A percentile compares a stretch with the other conserved stretches of the same genome.
These are phyloP conservation scores for Aporophyla nigra DNA, from an alignment of 2,888 invertebrate genomes.

Conservation along the genomic window DNA sequence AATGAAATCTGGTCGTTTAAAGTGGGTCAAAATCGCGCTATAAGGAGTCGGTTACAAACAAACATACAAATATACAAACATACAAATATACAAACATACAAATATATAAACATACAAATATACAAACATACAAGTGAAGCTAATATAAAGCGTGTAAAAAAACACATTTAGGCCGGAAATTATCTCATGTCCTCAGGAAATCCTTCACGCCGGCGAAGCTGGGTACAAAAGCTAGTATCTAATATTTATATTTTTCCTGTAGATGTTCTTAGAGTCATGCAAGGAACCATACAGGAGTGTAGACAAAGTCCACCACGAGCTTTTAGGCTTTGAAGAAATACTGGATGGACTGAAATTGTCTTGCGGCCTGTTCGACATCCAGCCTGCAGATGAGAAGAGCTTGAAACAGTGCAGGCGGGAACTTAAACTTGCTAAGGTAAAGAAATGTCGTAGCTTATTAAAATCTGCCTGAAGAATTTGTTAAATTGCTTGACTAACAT, in stretches of 20 bases:
- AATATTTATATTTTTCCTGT: conserved; percentile 22
- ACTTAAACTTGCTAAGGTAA: conserved; percentile 93
- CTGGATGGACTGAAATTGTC: conserved; percentile 93
- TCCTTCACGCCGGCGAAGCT: no score
- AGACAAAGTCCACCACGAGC: conserved; percentile 93
- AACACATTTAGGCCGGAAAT: no score
- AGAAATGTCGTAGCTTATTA: background rate
- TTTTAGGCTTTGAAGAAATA: conserved; percentile 93
- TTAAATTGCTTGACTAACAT: background rate
- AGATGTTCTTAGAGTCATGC: conserved; percentile 93
- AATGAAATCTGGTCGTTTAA: no score
- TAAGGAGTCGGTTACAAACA: no score
- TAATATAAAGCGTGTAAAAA: no score
- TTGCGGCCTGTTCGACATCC: conserved; percentile 96
- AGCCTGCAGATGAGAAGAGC: conserved; percentile 95
- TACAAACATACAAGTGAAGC: no score
- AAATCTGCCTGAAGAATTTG: background rate
- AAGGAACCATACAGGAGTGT: conserved; percentile 93
- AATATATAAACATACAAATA: no score
- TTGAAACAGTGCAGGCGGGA: conserved; percentile 94
- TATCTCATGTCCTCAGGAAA: no score
- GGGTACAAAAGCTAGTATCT: background rate
- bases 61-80: no score
- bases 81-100: no score
- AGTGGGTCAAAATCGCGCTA: no score